Percentiles rank a stretch among this genome's conserved stretches.
phyloP scores from a whole-genome alignment of 1,140 invertebrate genomes.

The Periplaneta americana region DNA sequence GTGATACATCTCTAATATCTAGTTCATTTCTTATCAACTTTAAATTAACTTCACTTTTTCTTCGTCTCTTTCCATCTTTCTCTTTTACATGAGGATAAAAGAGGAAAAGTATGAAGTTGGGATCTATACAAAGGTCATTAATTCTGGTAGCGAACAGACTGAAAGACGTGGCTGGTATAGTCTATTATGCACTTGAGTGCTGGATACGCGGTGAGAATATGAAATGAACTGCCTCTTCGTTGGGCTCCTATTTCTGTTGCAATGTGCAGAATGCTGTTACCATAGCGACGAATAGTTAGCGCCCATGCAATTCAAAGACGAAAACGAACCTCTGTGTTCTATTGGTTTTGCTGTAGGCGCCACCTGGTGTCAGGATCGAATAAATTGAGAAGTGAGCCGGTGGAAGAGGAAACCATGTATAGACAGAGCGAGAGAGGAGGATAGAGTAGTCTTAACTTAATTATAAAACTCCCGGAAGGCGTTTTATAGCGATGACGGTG shows the following conservation, averaged over 20 bases:
- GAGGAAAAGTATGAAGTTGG: not conserved
- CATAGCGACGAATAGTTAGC: not conserved
- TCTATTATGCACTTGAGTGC: not conserved
- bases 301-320: not conserved
- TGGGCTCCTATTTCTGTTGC: not conserved
- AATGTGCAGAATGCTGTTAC: not conserved
- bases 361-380: not conserved
- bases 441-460: not conserved
- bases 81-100: not conserved
- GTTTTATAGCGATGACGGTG: not conserved
- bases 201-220: not conserved
- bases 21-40: not conserved
- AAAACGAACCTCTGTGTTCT: not conserved
- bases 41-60: not conserved
- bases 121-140: not conserved
- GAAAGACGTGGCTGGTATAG: not conserved
- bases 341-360: not conserved
- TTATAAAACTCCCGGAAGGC: not conserved
- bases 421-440: not conserved
- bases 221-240: not conserved
- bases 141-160: not conserved
- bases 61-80: not conserved
- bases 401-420: not conserved
- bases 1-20: not conserved
- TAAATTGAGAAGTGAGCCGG: not conserved